Evolutionary conservation across 2,888 invertebrate species (phyloP).

Genomic region (Dynastes maya): DNA sequence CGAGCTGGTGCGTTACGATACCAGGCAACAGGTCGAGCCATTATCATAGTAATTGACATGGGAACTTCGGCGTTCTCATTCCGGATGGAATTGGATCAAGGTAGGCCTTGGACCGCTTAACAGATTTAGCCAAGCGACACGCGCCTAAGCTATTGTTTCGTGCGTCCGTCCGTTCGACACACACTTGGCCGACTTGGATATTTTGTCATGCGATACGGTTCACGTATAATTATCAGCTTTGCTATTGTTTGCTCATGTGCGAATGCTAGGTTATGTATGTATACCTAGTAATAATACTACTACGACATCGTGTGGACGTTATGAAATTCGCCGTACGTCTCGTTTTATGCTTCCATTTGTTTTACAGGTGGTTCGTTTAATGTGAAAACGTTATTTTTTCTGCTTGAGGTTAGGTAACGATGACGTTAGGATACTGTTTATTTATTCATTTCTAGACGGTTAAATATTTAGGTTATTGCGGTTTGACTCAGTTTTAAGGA

Average conservation of each 20-base stretch:
- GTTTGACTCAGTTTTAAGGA: no score
- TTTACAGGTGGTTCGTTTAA: no score
- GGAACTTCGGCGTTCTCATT: constrained; percentile 66
- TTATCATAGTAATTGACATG: constrained; percentile 65
- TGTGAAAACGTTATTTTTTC: no score
- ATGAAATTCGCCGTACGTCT: constrained; percentile 8
- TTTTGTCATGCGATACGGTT: constrained; percentile 61
- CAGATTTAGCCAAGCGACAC: constrained; percentile 63
- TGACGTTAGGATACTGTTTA: no score
- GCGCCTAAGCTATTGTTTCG: constrained; percentile 61
- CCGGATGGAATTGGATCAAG: constrained; percentile 65
- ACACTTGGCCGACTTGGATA: constrained; percentile 20
- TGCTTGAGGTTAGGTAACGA: no score
- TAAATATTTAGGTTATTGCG: no score
- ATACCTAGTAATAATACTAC: no score
- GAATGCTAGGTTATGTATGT: constrained; percentile 34
- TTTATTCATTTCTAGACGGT: no score
- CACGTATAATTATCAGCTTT: constrained; percentile 61
- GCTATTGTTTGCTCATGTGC: constrained; percentile 57
- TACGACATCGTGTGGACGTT: background rate
- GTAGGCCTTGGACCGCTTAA: constrained; percentile 65
- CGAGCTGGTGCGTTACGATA: constrained; percentile 3
- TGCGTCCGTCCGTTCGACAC: constrained; percentile 34
- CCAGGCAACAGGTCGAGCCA: constrained; percentile 41
- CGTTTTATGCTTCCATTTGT: no score